Evolutionary conservation across 2,888 invertebrate genomes (phyloP).

Genomic region (Archips crataeganus): DNA sequence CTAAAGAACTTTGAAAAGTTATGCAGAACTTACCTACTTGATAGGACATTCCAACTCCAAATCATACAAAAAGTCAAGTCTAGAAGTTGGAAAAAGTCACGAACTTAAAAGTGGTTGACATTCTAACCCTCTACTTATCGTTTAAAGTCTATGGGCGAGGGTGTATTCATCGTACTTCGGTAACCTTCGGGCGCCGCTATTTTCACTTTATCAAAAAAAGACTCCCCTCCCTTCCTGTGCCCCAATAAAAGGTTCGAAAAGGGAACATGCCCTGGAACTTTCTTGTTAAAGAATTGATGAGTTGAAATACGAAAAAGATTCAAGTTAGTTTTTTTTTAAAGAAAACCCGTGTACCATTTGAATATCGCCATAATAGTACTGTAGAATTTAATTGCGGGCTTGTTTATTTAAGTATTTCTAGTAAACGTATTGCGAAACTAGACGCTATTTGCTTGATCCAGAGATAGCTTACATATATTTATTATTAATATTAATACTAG

Average conservation of each 20-base stretch:
- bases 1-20: background rate
- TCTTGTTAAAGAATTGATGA: conserved; percentile 64
- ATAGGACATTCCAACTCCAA: background rate
- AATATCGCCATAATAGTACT: background rate
- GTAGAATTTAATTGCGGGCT: conserved; percentile 4
- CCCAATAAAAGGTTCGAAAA: conserved; percentile 73
- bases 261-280: conserved; percentile 72
- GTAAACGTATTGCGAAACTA: background rate
- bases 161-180: conserved; percentile 40
- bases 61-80: background rate
- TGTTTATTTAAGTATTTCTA: conserved; percentile 6
- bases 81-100: conserved; percentile 19
- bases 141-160: conserved; percentile 34
- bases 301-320: conserved; percentile 46
- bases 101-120: conserved; percentile 27
- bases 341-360: conserved; percentile 6
- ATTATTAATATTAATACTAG: background rate
- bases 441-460: background rate
- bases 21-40: background rate
- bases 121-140: conserved; percentile 37
- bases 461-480: background rate
- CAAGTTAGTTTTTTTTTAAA: conserved; percentile 2
- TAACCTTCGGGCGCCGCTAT: conserved; percentile 73
- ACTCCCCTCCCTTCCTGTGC: conserved; percentile 74
- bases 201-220: conserved; percentile 81